These are phyloP conservation scores for Lutjanus campechanus DNA, from an alignment of 2,797 vertebrate species.

Conservation along the genomic window DNA sequence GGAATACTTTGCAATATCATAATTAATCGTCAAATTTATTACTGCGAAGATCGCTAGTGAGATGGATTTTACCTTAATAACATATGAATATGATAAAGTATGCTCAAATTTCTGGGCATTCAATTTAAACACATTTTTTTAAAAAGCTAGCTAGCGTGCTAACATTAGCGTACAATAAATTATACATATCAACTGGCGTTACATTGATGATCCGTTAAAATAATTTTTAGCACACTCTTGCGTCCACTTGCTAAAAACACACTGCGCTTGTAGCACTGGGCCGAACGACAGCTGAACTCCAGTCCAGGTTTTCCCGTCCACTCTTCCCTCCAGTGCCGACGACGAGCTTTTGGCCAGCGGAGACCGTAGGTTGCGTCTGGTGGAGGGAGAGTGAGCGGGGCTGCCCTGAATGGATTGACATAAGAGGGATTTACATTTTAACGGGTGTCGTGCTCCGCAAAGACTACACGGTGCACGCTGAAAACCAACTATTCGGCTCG, in stretches of 20 bases:
- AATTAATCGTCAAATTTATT: neutral
- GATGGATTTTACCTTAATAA: neutral
- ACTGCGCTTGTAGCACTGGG: neutral
- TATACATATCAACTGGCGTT: too few relatives aligned
- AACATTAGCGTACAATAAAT: neutral
- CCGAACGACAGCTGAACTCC: constrained; percentile 55
- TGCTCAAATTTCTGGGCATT: neutral
- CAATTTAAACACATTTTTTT: neutral
- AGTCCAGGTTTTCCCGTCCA: constrained; percentile 77
- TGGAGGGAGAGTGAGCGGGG: constrained; percentile 78
- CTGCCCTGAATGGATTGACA: constrained; percentile 79
- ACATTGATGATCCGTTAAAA: neutral
- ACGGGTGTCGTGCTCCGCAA: constrained; percentile 64
- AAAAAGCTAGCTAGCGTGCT: neutral
- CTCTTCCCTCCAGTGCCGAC: constrained; percentile 71
- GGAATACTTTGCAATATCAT: neutral
- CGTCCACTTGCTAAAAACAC: constrained; percentile 2
- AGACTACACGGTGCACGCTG: constrained; percentile 49
- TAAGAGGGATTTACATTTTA: constrained; percentile 80
- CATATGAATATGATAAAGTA: neutral
- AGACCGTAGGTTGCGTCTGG: constrained; percentile 80
- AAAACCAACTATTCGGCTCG: constrained; percentile 31
- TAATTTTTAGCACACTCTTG: constrained; percentile 1
- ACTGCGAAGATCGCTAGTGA: neutral
- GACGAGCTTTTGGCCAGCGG: constrained; percentile 68